A percentile compares a stretch with the other conserved stretches of the same genome.
Conservation (phyloP, 1,140 invertebrate genomes). For the Camponotus vicinus region DNA sequence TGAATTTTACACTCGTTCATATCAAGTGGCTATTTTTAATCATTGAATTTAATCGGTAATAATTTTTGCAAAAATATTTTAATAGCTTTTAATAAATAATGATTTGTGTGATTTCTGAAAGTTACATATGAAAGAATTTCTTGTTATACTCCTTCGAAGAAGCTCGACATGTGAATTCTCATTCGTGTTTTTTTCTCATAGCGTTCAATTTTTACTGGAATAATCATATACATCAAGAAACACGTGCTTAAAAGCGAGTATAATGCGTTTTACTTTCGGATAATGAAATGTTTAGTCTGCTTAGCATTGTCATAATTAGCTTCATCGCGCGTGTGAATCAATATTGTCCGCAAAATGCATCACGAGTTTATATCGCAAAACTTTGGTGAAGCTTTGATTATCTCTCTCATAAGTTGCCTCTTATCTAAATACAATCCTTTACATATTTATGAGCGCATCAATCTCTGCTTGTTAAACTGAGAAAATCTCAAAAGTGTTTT, state of each 20-base stretch:
- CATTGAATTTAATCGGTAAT: too few species aligned
- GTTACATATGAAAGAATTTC: too few species aligned
- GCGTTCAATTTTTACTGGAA: background rate
- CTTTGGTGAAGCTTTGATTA: constrained; percentile 32
- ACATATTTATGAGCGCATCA: constrained; percentile 3
- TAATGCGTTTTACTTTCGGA: background rate
- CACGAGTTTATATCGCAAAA: constrained; percentile 8
- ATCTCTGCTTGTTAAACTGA: background rate
- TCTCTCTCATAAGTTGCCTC: background rate
- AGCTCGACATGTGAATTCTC: constrained; percentile 64
- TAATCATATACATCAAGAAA: background rate
- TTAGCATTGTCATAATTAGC: constrained; percentile 21
- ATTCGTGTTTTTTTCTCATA: background rate
- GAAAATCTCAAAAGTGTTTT: background rate
- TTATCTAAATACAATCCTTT: background rate
- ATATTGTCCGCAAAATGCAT: constrained; percentile 12
- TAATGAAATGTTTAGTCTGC: background rate
- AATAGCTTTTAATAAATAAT: background rate
- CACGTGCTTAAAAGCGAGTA: background rate
- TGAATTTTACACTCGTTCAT: too few species aligned
- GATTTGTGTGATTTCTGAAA: too few species aligned
- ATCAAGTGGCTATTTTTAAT: too few species aligned
- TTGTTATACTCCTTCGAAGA: background rate
- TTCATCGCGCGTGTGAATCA: background rate
- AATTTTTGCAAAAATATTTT: background rate